Conservation (phyloP, 1,140 invertebrate species). For the Rhagoletis pomonella region DNA sequence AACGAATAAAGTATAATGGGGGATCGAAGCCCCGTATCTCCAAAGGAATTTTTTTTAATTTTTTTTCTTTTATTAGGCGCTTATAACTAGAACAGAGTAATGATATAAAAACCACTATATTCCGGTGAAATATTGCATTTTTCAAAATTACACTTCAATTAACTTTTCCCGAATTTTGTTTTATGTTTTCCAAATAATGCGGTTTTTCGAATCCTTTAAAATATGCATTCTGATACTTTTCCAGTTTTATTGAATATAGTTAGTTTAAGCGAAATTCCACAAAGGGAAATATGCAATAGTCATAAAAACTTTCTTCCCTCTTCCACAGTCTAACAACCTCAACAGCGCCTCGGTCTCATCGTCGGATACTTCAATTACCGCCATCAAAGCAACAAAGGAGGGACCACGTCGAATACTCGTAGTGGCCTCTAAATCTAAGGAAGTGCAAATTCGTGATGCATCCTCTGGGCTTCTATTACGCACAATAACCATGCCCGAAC, state of each 20-base stretch:
- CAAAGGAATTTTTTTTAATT: constrained; percentile 58
- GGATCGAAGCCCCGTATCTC: constrained; percentile 87
- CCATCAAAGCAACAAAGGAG: constrained; percentile 81
- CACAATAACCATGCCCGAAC: constrained; percentile 77
- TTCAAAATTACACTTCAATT: too few relatives aligned
- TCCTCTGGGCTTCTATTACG: constrained; percentile 79
- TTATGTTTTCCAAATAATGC: too few relatives aligned
- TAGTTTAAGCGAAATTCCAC: too few relatives aligned
- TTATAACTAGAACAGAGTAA: too few relatives aligned
- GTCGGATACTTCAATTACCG: constrained; percentile 77
- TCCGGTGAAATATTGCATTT: too few relatives aligned
- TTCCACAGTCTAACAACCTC: constrained; percentile 64
- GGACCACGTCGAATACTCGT: constrained; percentile 80
- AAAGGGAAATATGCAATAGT: too few relatives aligned
- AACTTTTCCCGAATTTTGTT: too few relatives aligned
- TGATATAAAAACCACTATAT: too few relatives aligned
- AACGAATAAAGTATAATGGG: too few relatives aligned
- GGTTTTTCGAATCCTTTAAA: not conserved
- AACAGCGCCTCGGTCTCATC: constrained; percentile 61
- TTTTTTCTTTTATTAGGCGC: not conserved
- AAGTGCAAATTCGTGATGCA: constrained; percentile 81
- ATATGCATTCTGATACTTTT: not conserved
- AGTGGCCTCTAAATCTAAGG: constrained; percentile 80
- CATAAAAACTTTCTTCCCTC: not conserved
- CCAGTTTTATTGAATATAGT: too few relatives aligned